Conservation (phyloP, 2,888 invertebrate species). For the Tiphia femorata region DNA sequence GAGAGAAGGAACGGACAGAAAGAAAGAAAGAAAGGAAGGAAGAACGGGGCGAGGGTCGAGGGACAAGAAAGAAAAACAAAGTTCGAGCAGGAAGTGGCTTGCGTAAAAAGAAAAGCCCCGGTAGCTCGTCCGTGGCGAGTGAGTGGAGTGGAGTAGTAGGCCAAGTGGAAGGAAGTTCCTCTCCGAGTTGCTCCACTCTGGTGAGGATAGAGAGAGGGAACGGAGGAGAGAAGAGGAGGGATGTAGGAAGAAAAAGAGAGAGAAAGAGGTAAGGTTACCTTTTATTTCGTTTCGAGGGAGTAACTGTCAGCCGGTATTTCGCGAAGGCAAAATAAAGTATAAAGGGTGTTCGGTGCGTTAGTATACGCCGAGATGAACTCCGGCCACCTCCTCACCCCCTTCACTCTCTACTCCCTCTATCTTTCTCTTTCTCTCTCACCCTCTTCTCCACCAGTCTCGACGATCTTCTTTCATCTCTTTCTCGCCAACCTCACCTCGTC, state of each 20-base stretch:
- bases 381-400: slow-evolving; percentile 14
- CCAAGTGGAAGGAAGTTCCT: slow-evolving; percentile 65
- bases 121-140: slow-evolving; percentile 51
- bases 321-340: slow-evolving; percentile 55
- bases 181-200: slow-evolving; percentile 36
- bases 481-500: slow-evolving; percentile 9
- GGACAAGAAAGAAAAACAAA: slow-evolving; percentile 50
- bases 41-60: slow-evolving; percentile 25
- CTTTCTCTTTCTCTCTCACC: slow-evolving; percentile 13
- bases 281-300: slow-evolving; percentile 54
- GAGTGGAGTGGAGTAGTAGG: slow-evolving; percentile 66
- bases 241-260: slow-evolving; percentile 19
- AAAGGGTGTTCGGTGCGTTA: slow-evolving; percentile 57
- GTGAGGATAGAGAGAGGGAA: slow-evolving; percentile 8
- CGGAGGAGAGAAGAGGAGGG: slow-evolving; percentile 12
- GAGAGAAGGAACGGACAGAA: slow-evolving; percentile 2
- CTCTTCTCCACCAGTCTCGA: slow-evolving; percentile 12
- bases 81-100: slow-evolving; percentile 58
- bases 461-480: slow-evolving; percentile 8
- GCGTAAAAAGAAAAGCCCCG: slow-evolving; percentile 60
- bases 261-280: slow-evolving; percentile 33
- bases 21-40: slow-evolving; percentile 23
- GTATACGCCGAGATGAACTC: slow-evolving; percentile 39
- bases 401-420: slow-evolving; percentile 20
- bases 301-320: slow-evolving; percentile 57